Evolutionary conservation across 2,888 invertebrate species (phyloP).

Genomic region (Drosophila emarginata): DNA sequence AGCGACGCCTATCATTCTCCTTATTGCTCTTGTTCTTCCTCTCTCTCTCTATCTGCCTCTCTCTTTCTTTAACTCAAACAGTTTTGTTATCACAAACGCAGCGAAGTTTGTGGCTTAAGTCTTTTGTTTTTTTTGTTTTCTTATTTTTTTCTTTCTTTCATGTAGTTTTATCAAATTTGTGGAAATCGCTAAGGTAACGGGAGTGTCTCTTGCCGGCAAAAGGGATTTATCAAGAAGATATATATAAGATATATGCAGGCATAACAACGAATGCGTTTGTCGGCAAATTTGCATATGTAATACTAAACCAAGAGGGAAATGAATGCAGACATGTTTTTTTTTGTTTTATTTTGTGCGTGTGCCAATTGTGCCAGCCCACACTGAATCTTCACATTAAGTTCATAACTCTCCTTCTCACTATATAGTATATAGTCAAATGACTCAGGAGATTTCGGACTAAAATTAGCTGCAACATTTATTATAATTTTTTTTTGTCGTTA

Average conservation of each 20-base stretch:
- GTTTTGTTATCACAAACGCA: slow-evolving; percentile 32
- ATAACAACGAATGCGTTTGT: slow-evolving; percentile 40
- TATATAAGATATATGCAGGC: slow-evolving; percentile 4
- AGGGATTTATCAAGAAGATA: slow-evolving; percentile 68
- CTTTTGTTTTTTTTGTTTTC: slow-evolving; percentile 56
- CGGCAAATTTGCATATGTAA: slow-evolving; percentile 67
- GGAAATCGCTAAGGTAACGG: slow-evolving; percentile 68
- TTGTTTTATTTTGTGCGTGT: slow-evolving; percentile 61
- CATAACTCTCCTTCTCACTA: slow-evolving; percentile 46
- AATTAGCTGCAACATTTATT: slow-evolving; percentile 68
- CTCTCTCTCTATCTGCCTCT: slow-evolving; percentile 10
- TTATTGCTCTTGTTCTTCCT: slow-evolving; percentile 4
- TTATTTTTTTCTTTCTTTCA: background rate
- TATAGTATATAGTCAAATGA: slow-evolving; percentile 24
- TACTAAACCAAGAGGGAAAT: slow-evolving; percentile 35
- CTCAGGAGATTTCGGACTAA: slow-evolving; percentile 27
- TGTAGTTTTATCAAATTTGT: slow-evolving; percentile 62
- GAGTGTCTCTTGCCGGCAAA: slow-evolving; percentile 17
- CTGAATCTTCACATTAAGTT: slow-evolving; percentile 31
- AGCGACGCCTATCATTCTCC: slow-evolving; percentile 15
- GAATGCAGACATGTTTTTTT: slow-evolving; percentile 27
- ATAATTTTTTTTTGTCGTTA: slow-evolving; percentile 38
- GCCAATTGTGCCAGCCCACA: slow-evolving; percentile 58
- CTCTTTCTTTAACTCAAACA: slow-evolving; percentile 11
- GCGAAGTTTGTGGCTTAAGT: slow-evolving; percentile 69